Percentiles rank a stretch among this genome's conserved stretches.
Evolutionary conservation across 2,797 vertebrate species (phyloP).

Genomic region (Thamnophis elegans): DNA sequence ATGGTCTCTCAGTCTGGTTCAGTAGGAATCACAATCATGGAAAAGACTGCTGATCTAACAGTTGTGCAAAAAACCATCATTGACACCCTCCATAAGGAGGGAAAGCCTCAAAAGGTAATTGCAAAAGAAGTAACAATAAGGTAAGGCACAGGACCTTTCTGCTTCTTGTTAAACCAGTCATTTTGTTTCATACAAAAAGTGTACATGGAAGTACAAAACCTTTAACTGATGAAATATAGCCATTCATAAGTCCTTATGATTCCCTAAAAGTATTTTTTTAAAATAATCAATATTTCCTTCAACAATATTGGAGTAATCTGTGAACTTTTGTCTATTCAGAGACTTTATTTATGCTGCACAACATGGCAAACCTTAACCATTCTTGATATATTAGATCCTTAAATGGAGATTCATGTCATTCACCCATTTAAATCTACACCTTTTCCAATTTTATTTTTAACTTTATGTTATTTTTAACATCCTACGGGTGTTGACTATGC

Average conservation of each 20-base stretch:
- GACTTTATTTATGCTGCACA: background rate
- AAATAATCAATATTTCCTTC: background rate
- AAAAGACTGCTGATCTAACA: no score
- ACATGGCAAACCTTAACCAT: background rate
- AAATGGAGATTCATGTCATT: background rate
- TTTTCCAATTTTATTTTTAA: background rate
- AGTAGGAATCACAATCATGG: no score
- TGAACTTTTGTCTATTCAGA: background rate
- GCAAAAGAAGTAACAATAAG: background rate
- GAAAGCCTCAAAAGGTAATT: no score
- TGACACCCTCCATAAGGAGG: no score
- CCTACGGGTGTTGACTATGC: background rate
- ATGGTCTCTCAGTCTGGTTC: no score
- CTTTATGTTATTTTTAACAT: no score
- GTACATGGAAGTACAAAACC: background rate
- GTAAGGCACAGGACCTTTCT: background rate
- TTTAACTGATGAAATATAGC: background rate
- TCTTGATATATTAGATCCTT: background rate
- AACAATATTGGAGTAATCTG: background rate
- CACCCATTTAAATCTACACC: background rate
- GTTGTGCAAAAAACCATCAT: no score
- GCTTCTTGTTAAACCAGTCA: background rate
- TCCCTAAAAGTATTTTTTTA: background rate
- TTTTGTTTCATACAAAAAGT: background rate
- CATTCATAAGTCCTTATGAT: background rate